These are phyloP conservation scores for Axea sp. DNA, from an alignment of 2,888 invertebrate genomes.

Conservation along the genomic window DNA sequence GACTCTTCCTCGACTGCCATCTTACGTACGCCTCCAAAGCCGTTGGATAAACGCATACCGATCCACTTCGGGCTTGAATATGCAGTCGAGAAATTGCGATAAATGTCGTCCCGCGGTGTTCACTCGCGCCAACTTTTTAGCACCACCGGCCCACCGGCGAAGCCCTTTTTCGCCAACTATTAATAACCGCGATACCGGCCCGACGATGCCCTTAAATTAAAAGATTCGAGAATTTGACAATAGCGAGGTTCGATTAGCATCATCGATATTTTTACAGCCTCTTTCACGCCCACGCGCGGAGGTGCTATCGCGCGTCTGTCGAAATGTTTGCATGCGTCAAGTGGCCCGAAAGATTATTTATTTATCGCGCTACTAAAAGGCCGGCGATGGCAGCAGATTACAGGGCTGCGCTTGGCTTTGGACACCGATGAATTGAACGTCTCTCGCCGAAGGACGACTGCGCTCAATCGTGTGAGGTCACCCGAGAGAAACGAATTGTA, in stretches of 20 bases:
- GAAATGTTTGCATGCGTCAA: constrained; percentile 49
- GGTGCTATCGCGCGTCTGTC: constrained; percentile 45
- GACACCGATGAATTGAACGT: constrained; percentile 10
- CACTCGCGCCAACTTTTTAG: constrained; percentile 26
- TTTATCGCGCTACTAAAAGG: constrained; percentile 43
- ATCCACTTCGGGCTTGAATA: constrained; percentile 27
- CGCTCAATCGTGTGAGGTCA: constrained; percentile 47
- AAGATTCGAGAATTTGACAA: constrained; percentile 34
- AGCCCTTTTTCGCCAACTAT: background rate
- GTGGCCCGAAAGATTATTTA: constrained; percentile 63
- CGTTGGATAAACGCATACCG: constrained; percentile 4
- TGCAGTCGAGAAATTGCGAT: constrained; percentile 42
- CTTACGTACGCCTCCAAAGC: too few species aligned
- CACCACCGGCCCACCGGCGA: constrained; percentile 26
- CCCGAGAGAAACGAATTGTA: constrained; percentile 40
- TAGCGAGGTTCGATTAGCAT: constrained; percentile 44
- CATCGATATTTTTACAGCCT: constrained; percentile 34
- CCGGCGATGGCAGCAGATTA: constrained; percentile 53
- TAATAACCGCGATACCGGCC: too few species aligned
- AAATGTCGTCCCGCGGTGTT: constrained; percentile 25
- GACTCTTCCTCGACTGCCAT: constrained; percentile 38
- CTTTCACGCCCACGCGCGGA: constrained; percentile 45
- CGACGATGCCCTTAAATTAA: constrained; percentile 15
- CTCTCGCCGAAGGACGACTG: constrained; percentile 43
- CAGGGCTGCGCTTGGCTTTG: constrained; percentile 32